phyloP scores from a whole-genome alignment of 2,888 invertebrate species.

The Tenthredo livida region DNA sequence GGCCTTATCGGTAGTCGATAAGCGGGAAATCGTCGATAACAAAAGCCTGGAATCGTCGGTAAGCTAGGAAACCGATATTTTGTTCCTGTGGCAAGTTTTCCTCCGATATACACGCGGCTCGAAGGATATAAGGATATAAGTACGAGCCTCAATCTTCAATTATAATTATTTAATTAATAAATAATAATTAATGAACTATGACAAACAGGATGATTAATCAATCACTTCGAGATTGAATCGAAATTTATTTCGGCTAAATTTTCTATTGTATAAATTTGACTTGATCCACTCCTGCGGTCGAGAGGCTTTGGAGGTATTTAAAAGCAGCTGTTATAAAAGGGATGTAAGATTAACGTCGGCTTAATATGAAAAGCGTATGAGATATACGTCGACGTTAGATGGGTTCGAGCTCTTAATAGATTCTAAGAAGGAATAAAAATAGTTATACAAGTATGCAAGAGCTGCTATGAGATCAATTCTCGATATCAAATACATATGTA shows the following conservation, averaged over 20 bases:
- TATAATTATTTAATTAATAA: not conserved
- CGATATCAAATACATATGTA: not conserved
- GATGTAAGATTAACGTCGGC: not conserved
- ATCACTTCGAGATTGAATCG: not conserved
- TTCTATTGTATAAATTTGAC: not conserved
- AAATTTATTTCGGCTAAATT: not conserved
- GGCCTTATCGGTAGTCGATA: not conserved
- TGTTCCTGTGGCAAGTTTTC: not conserved
- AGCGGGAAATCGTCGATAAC: not conserved
- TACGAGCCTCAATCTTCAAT: not conserved
- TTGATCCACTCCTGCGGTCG: not conserved
- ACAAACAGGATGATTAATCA: not conserved
- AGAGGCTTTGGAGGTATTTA: not conserved
- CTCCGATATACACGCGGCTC: not conserved
- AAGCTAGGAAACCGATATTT: not conserved
- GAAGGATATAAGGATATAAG: not conserved
- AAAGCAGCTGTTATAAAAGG: not conserved
- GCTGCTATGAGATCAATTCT: not conserved
- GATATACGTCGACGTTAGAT: not conserved
- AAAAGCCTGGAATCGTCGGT: not conserved
- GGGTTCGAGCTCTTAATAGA: conserved; percentile 10
- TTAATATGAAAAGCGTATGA: not conserved
- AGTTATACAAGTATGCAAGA: not conserved
- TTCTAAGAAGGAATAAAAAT: conserved; percentile 12
- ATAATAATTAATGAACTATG: not conserved